A percentile compares a stretch with the other conserved stretches of the same genome.
Evolutionary conservation across 2,888 invertebrate species (phyloP).

Genomic region (Dilophus febrilis): DNA sequence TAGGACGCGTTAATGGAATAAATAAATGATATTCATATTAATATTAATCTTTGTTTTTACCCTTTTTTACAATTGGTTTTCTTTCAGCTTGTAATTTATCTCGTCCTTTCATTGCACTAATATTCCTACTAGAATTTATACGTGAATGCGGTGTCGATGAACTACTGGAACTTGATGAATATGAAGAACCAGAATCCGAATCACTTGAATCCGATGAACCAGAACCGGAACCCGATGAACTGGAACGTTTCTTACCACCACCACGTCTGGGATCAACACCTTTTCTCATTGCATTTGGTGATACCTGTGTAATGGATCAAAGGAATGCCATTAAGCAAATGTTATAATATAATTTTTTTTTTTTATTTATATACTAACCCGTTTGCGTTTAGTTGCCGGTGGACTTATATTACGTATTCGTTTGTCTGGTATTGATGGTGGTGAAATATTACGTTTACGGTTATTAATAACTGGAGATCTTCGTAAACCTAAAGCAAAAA

Average conservation of each 20-base stretch:
- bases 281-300: slow-evolving; percentile 13
- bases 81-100: slow-evolving; percentile 14
- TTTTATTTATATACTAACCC: slow-evolving; percentile 2
- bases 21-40: too few species aligned
- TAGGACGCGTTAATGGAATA: too few species aligned
- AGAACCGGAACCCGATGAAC: slow-evolving; percentile 27
- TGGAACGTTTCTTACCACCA: slow-evolving; percentile 17
- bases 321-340: too few species aligned
- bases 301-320: slow-evolving; percentile 13
- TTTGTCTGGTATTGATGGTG: slow-evolving; percentile 21
- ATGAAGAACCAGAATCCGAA: slow-evolving; percentile 28
- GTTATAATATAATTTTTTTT: neutral
- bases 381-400: slow-evolving; percentile 3
- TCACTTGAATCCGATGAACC: slow-evolving; percentile 24
- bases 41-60: too few species aligned
- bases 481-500: neutral
- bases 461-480: slow-evolving; percentile 5
- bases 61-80: slow-evolving; percentile 23
- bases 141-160: slow-evolving; percentile 23
- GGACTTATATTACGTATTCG: slow-evolving; percentile 12
- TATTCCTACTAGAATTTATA: slow-evolving; percentile 9
- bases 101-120: slow-evolving; percentile 19
- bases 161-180: slow-evolving; percentile 26
- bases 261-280: slow-evolving; percentile 2
- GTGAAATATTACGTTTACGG: slow-evolving; percentile 15